These are phyloP conservation scores for Syngnathoides biaculeatus DNA, from an alignment of 2,113 vertebrate genomes.

Conservation along the genomic window DNA sequence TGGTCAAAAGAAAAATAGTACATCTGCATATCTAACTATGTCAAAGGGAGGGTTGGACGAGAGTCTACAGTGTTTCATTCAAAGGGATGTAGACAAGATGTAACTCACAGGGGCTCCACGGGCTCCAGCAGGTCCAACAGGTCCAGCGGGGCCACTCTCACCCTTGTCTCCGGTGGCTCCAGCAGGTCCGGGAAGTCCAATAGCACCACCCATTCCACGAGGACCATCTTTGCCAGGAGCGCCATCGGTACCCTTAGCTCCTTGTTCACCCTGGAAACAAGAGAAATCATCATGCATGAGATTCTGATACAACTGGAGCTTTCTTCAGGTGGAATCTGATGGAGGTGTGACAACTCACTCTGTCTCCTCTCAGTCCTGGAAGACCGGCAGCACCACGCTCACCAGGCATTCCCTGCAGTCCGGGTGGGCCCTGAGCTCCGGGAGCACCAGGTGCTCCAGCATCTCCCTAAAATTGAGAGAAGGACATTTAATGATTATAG, in stretches of 20 bases:
- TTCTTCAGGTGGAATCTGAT: background rate
- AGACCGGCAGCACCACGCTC: conserved; percentile 92
- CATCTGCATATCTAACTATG: background rate
- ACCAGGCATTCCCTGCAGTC: conserved; percentile 99
- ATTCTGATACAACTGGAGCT: background rate
- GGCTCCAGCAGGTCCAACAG: conserved; percentile 84
- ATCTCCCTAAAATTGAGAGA: conserved; percentile 79
- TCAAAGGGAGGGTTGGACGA: background rate
- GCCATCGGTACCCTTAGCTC: conserved; percentile 89
- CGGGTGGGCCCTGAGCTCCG: conserved; percentile 86
- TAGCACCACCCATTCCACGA: conserved; percentile 91
- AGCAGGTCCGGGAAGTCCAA: conserved; percentile 89
- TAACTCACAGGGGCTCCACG: conserved; percentile 89
- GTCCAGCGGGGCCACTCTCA: conserved; percentile 84
- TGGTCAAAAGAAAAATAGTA: background rate
- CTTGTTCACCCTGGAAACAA: conserved; percentile 84
- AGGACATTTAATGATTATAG: background rate
- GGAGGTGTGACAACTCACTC: conserved; percentile 76
- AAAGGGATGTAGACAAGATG: background rate
- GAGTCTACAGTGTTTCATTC: background rate
- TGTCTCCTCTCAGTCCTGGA: conserved; percentile 93
- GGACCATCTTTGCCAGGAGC: conserved; percentile 88
- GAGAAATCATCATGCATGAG: background rate
- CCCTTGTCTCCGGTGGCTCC: conserved; percentile 95
- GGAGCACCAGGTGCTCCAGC: conserved; percentile 83